Base-by-base conservation (phyloP, 1,140 invertebrate genomes). In the Eufriesea mexicana region DNA sequence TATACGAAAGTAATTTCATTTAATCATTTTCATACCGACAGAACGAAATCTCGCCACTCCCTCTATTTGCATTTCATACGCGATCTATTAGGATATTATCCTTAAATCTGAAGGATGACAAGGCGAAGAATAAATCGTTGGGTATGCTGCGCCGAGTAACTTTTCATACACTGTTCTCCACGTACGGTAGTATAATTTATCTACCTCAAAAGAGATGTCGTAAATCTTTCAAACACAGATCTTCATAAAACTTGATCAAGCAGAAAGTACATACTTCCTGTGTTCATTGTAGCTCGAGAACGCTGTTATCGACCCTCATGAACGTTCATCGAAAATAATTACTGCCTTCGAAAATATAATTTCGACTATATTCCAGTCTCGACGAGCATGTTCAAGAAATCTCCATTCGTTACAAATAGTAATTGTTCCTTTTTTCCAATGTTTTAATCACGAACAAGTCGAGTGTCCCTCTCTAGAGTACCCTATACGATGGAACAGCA, bases 151-250 rank as follows among this genome's bases (percentile, higher is more conserved):
- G n/a, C n/a, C 12, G 8, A 64, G 20, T 25, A 75, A 64, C 20
- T 76, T 42, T 28, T 54, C 45, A 35, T 51, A 61, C 45, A 76
- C 42, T 66, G 74, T 76, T 76, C 59, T n/a, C 23, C 23, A 5
- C 0, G 12, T 12, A n/a, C 25, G 61, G n/a, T 76, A 66, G 51
- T 23, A 47, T 49, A 64, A 61, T 76, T 54, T 51, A 49, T 76
- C 61, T 66, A 12, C 14, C 20, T 49, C 10, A 10, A 35, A 76
- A 76, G 49, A 64, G 18, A 25, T 45, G 51, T 51, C 45, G 23
- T 42, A 66, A 76, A 64, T 35, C 59, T 54, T 18, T 66, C 28
- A 10, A 28, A 76, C 42, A 20, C 62, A 18, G 20, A 64, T 64
- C 61, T 49, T 35, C 28, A 42, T 51, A 54, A 49, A 76, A 76